phyloP scores from a whole-genome alignment of 2,888 invertebrate genomes.

The Deroplatys truncata region DNA sequence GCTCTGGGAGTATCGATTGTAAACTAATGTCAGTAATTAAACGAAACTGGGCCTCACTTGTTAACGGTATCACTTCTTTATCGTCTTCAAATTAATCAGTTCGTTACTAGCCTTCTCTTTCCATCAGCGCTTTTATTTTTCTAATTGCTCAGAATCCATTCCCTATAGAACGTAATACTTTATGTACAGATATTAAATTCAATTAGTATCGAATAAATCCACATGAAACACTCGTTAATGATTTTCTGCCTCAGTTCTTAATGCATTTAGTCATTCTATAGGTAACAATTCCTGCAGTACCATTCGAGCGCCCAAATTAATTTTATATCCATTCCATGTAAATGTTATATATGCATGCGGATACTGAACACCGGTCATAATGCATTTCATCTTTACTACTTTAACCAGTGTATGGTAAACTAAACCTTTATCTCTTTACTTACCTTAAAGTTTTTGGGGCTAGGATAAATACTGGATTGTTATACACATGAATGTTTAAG shows the following conservation, averaged over 20 bases:
- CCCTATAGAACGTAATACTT: background rate
- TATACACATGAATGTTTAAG: too few relatives aligned
- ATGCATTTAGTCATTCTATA: background rate
- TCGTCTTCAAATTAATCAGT: background rate
- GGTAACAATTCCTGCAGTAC: background rate
- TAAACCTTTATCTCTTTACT: too few relatives aligned
- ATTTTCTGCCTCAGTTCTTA: background rate
- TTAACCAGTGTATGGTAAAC: too few relatives aligned
- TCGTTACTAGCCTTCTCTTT: background rate
- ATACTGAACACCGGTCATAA: too few relatives aligned
- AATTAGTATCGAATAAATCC: background rate
- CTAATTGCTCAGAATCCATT: background rate
- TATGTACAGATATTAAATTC: background rate
- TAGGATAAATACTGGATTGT: too few relatives aligned
- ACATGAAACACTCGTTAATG: background rate
- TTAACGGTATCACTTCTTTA: background rate
- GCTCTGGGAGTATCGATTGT: background rate
- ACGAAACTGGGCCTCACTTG: background rate
- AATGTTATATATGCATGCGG: too few relatives aligned
- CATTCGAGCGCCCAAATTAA: background rate
- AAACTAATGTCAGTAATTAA: background rate
- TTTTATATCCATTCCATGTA: background rate
- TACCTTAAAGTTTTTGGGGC: too few relatives aligned
- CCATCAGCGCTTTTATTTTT: background rate
- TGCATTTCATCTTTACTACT: too few relatives aligned